These are phyloP conservation scores for Epizoanthus illoricatus DNA, from an alignment of 92 coral and sea anemone species.

Conservation along the genomic window DNA sequence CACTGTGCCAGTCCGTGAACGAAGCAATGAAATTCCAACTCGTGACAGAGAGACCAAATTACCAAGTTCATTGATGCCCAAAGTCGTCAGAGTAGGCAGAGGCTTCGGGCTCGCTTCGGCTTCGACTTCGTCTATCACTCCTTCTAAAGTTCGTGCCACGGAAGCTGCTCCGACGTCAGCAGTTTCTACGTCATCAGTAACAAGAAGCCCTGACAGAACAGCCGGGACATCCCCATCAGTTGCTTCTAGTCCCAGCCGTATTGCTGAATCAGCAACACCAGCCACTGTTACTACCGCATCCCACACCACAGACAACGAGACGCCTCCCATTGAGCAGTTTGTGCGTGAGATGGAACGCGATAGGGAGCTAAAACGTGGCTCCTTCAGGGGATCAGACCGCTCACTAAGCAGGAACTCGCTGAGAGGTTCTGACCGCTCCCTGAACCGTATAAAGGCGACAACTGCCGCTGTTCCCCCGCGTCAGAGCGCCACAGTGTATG, in stretches of 20 bases:
- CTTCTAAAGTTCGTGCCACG: background rate
- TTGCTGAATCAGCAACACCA: background rate
- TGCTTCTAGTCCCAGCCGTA: background rate
- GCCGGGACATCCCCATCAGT: background rate
- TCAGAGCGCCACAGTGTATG: slow-evolving; percentile 27
- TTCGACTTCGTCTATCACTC: slow-evolving; percentile 17
- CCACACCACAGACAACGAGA: background rate
- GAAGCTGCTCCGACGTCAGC: slow-evolving; percentile 11
- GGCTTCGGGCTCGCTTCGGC: slow-evolving; percentile 26
- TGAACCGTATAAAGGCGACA: slow-evolving; percentile 16
- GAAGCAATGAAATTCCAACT: background rate
- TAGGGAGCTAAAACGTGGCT: slow-evolving; percentile 32
- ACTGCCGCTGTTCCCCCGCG: slow-evolving; percentile 7
- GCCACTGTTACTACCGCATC: background rate
- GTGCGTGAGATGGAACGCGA: slow-evolving; percentile 40
- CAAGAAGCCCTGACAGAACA: background rate
- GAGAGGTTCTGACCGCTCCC: slow-evolving; percentile 29
- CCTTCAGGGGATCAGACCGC: slow-evolving; percentile 28
- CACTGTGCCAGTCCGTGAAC: slow-evolving; percentile 15
- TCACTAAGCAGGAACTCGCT: slow-evolving; percentile 15
- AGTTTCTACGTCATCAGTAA: background rate
- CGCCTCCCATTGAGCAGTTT: slow-evolving; percentile 31
- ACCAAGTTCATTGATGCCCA: slow-evolving; percentile 10
- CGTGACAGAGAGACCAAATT: background rate
- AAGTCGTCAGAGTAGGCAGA: slow-evolving; percentile 29